Evolutionary conservation across 2,888 invertebrate genomes (phyloP).

Genomic region (Hetaerina titia): DNA sequence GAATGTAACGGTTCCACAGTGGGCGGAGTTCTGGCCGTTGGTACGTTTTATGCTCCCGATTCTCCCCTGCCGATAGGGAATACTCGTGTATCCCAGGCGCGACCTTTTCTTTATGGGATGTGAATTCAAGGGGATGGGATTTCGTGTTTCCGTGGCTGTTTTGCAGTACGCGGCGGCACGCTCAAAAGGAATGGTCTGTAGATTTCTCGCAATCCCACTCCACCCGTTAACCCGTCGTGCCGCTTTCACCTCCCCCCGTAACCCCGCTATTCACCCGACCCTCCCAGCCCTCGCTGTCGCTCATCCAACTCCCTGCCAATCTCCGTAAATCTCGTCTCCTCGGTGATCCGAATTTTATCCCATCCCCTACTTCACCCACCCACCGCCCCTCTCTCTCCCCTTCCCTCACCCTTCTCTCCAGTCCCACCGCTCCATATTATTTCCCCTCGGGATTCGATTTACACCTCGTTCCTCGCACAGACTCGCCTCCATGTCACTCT

Average conservation of each 20-base stretch:
- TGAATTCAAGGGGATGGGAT: background rate
- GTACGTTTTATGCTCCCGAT: no score
- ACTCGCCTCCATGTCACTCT: background rate
- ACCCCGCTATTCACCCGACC: no score
- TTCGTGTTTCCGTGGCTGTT: background rate
- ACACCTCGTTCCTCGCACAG: background rate
- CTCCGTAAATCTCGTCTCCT: background rate
- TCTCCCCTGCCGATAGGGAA: no score
- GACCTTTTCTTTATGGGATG: background rate
- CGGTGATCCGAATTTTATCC: background rate
- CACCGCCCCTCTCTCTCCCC: background rate
- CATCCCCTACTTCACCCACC: background rate
- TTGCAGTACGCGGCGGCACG: background rate
- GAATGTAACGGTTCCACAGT: no score
- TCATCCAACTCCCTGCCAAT: background rate
- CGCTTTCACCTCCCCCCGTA: no score
- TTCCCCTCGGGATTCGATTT: background rate
- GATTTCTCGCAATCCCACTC: background rate
- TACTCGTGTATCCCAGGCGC: no score
- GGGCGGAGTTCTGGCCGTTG: no score
- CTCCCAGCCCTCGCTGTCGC: no score
- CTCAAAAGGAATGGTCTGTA: background rate
- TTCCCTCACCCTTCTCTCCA: background rate
- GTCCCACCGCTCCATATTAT: background rate
- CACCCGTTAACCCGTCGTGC: background rate